Evolutionary conservation across 2,888 invertebrate species (phyloP).

Genomic region (Aphodius sticticus): DNA sequence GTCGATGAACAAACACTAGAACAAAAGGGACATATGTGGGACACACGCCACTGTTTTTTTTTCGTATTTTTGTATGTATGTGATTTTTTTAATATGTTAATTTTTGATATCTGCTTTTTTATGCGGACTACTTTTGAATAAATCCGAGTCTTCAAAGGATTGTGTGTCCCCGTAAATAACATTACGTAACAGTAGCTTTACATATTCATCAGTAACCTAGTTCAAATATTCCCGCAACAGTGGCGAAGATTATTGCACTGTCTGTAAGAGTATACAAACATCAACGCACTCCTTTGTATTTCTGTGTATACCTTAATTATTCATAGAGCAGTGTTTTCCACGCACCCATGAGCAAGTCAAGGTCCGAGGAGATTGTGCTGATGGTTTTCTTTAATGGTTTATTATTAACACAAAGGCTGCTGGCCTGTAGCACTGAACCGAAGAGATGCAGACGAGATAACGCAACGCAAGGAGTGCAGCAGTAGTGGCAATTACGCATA

Average conservation of each 20-base stretch:
- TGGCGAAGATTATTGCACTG: background rate
- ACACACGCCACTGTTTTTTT: too few relatives aligned
- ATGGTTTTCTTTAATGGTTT: constrained; percentile 4
- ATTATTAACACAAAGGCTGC: constrained; percentile 4
- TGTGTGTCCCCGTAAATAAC: background rate
- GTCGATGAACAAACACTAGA: too few relatives aligned
- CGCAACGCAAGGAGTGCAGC: background rate
- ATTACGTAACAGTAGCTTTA: background rate
- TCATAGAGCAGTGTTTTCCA: constrained; percentile 4
- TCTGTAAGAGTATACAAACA: background rate
- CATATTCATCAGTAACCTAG: background rate
- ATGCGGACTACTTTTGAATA: background rate
- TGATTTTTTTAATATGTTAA: too few relatives aligned
- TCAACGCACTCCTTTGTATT: background rate
- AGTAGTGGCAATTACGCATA: background rate
- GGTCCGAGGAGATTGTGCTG: background rate
- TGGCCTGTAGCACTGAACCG: background rate
- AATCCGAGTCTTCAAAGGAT: background rate
- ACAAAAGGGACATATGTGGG: too few relatives aligned
- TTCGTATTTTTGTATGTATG: too few relatives aligned
- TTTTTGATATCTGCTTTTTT: too few relatives aligned
- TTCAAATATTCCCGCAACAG: background rate
- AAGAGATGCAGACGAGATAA: background rate
- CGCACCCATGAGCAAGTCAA: background rate
- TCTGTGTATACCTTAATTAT: background rate